These are phyloP conservation scores for Maniola hyperantus DNA, from an alignment of 2,888 invertebrate species.

Conservation along the genomic window DNA sequence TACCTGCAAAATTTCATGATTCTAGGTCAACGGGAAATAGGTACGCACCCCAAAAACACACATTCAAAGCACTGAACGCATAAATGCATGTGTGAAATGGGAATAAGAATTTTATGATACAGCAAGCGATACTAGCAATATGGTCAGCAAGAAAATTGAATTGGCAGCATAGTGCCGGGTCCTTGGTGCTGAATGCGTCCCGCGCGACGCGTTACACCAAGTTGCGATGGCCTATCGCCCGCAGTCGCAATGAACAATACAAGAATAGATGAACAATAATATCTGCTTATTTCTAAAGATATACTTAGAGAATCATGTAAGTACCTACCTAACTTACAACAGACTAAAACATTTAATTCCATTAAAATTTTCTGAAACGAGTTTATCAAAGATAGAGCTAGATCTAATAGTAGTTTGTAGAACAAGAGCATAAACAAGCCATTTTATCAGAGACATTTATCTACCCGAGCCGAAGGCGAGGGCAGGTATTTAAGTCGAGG, in stretches of 20 bases:
- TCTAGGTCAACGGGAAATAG: too few species aligned
- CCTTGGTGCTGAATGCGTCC: slow-evolving; percentile 77
- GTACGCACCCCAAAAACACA: too few species aligned
- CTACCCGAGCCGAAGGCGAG: too few species aligned
- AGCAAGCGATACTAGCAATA: slow-evolving; percentile 61
- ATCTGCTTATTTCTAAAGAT: slow-evolving; percentile 30
- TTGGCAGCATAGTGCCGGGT: slow-evolving; percentile 61
- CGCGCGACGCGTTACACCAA: slow-evolving; percentile 65
- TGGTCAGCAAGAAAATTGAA: slow-evolving; percentile 78
- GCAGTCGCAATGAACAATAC: slow-evolving; percentile 26
- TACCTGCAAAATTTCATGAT: too few species aligned
- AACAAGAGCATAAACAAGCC: too few species aligned
- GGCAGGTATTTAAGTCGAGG: too few species aligned
- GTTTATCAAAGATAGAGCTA: too few species aligned
- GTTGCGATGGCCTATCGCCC: slow-evolving; percentile 62
- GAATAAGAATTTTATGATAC: slow-evolving; percentile 33
- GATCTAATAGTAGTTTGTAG: too few species aligned
- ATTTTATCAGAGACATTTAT: too few species aligned
- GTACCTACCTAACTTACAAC: too few species aligned
- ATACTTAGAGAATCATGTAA: not conserved
- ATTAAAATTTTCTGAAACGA: too few species aligned
- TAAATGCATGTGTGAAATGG: slow-evolving; percentile 13
- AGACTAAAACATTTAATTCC: too few species aligned
- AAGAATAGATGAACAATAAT: slow-evolving; percentile 28
- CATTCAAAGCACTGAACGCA: not conserved